Evolutionary conservation across 2,888 invertebrate species (phyloP).

Genomic region (Oxystoma pomonae): DNA sequence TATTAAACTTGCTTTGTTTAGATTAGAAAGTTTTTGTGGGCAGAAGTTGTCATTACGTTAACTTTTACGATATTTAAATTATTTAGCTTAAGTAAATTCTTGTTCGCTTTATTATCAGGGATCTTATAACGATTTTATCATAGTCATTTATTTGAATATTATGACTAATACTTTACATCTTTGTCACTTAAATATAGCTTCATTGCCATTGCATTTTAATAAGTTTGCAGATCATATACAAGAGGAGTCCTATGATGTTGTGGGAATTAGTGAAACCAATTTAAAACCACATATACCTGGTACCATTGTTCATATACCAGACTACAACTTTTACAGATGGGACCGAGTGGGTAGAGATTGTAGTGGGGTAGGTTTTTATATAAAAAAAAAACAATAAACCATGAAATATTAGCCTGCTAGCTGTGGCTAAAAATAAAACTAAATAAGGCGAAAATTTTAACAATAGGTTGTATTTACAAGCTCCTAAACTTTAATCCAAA

Average conservation of each 20-base stretch:
- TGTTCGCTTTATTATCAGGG: too few relatives aligned
- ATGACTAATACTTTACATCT: too few relatives aligned
- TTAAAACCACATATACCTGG: neutral
- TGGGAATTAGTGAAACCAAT: neutral
- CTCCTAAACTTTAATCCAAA: neutral
- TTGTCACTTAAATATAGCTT: neutral
- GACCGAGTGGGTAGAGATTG: neutral
- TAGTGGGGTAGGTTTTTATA: constrained; percentile 5
- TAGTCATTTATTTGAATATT: too few relatives aligned
- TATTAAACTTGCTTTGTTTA: too few relatives aligned
- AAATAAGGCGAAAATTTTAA: neutral
- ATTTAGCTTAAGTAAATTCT: too few relatives aligned
- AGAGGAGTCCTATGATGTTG: neutral
- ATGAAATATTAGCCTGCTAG: neutral
- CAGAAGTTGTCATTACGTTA: too few relatives aligned
- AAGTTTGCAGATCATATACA: neutral
- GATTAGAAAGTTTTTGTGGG: too few relatives aligned
- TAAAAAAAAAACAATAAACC: neutral
- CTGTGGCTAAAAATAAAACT: constrained; percentile 4
- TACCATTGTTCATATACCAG: neutral
- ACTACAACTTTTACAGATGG: neutral
- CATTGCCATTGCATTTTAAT: neutral
- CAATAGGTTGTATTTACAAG: neutral
- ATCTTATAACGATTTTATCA: too few relatives aligned
- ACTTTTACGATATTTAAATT: too few relatives aligned